Evolutionary conservation across 2,888 invertebrate genomes (phyloP), one percentile per base, ranked within the genome.

Genomic region (Protophormia terraenovae): DNA sequence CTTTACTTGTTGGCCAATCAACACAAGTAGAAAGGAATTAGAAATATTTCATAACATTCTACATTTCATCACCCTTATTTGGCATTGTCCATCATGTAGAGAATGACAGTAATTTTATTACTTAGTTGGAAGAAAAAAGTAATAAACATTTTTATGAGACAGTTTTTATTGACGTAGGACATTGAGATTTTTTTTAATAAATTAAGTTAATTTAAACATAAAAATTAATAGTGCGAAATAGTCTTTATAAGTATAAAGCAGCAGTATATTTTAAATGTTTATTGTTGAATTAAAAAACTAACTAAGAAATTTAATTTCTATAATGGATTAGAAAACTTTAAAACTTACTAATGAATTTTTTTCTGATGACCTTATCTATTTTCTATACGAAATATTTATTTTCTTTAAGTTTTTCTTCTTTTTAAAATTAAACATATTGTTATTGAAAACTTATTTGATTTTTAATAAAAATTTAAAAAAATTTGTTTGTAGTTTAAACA

Each of bases 121-220:
- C n/a, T n/a, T 47, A 16, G 8, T 12, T 32, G 16, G 45, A 35
- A 38, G 16, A 38, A 0, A 38, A 24, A 32, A 16, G 12, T 27
- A 62, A n/a, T 5, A 62, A 16, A 62, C 3, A 12, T 45, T 32
- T 47, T 62, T 24, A 62, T 73, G 45, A 38, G 12, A 29, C 5
- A 58, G 22, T 64, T 50, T 50, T 35, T 62, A 24, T 50, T 62
- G 10, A 16, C 22, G n/a, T 50, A 60, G 78, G 67, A 69, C 69
- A 50, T 67, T 64, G 0, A 12, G 10, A 38, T 10, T 47, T 12
- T 35, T 10, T 62, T 77, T n/a, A 35, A n/a, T n/a, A 35, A 35
- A 27, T 69, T 32, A 10, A 53, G 27, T 29, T 53, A 29, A 53
- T 58, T 32, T 45, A 38, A n/a, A 14, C 67, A 58, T 55, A 27